Percentiles rank a stretch among this genome's conserved stretches.
Conservation (phyloP, 1,140 invertebrate species). For the Probaryconus sp. region DNA sequence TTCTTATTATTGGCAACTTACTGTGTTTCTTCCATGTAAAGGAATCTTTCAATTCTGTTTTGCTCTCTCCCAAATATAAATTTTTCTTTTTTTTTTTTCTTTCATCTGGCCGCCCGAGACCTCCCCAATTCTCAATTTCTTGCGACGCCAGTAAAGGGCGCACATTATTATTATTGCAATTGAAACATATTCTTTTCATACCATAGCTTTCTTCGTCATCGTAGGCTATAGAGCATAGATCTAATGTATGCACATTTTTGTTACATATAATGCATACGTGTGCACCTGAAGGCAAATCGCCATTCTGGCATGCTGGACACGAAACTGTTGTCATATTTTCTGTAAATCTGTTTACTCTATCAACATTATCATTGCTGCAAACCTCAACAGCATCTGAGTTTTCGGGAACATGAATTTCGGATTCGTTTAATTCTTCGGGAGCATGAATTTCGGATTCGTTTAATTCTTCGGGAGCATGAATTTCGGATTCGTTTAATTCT, state of each 20-base stretch:
- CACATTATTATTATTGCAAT: neutral
- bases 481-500: too few species aligned
- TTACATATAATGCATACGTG: constrained; percentile 1
- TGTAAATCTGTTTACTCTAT: too few species aligned
- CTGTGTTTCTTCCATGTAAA: neutral
- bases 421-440: too few species aligned
- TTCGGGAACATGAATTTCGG: too few species aligned
- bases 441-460: too few species aligned
- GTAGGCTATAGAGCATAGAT: neutral
- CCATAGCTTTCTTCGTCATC: constrained; percentile 9
- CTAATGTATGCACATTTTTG: neutral
- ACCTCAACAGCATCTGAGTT: too few species aligned
- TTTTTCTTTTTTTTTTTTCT: neutral
- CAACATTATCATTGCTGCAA: too few species aligned
- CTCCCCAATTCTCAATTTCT: neutral
- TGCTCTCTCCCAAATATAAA: constrained; percentile 8
- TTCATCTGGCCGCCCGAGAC: neutral
- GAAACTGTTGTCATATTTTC: too few species aligned
- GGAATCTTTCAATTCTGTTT: neutral
- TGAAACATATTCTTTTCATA: neutral
- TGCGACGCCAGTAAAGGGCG: neutral
- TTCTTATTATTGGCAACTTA: neutral
- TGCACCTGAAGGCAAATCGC: constrained; percentile 1
- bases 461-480: too few species aligned
- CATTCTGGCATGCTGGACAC: constrained; percentile 6